Conservation (phyloP, 2,888 invertebrate species). For the Chrysodeixis includens region DNA sequence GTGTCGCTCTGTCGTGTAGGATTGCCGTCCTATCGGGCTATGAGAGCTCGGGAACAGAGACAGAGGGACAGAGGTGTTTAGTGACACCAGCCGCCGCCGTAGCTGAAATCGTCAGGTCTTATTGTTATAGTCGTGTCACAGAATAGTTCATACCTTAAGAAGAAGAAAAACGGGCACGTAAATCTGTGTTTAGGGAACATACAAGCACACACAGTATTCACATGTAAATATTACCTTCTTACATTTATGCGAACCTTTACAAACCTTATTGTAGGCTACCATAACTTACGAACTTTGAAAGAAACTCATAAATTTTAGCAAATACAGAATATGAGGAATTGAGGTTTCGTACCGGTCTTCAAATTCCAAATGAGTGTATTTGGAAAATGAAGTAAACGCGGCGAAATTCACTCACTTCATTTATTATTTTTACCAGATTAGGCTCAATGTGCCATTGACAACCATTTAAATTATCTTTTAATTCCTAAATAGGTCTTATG, state of each 20-base stretch:
- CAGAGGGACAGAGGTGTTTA: no score
- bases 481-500: no score
- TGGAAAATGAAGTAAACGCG: not conserved
- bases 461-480: no score
- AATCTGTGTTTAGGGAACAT: conserved; percentile 39
- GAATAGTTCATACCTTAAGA: not conserved
- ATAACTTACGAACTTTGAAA: conserved; percentile 24
- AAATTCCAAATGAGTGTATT: not conserved
- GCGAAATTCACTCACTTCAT: no score
- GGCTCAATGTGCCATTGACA: no score
- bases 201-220: conserved; percentile 20
- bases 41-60: no score
- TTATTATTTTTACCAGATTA: no score
- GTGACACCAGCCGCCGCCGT: no score
- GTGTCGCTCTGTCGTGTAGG: no score
- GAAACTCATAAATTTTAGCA: not conserved
- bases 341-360: not conserved
- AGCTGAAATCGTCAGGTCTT: no score
- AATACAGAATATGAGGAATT: not conserved
- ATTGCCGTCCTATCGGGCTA: no score
- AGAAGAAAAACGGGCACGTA: conserved; percentile 31
- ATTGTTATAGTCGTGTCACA: no score
- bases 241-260: conserved; percentile 32
- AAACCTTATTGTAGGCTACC: conserved; percentile 14
- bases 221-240: conserved; percentile 29